Evolutionary conservation across 2,888 invertebrate genomes (phyloP).

Genomic region (Lapara coniferarum): DNA sequence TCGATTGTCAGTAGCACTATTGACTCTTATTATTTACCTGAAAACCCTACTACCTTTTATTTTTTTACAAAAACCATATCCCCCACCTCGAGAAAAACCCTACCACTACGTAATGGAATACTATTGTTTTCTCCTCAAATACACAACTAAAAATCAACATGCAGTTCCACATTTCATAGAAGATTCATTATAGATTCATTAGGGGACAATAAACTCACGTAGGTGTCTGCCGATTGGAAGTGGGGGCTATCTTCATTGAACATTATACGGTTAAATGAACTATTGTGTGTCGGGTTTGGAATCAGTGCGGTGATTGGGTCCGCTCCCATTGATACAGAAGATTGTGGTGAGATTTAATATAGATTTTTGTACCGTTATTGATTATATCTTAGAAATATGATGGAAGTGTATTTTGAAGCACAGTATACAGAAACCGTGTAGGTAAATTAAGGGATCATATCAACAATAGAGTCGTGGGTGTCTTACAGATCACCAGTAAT

Average conservation of each 20-base stretch:
- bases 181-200: slow-evolving; percentile 54
- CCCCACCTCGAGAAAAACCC: no score
- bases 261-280: slow-evolving; percentile 53
- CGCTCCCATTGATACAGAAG: slow-evolving; percentile 32
- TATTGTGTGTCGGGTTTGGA: slow-evolving; percentile 39
- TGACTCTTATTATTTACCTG: no score
- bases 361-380: slow-evolving; percentile 5
- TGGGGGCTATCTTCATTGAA: slow-evolving; percentile 64
- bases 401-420: no score
- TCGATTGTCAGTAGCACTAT: no score
- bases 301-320: slow-evolving; percentile 30
- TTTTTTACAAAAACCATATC: no score
- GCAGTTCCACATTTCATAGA: slow-evolving; percentile 34
- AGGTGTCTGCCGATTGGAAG: slow-evolving; percentile 68
- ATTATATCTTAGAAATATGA: not conserved
- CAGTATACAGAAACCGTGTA: no score
- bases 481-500: no score
- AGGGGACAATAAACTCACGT: slow-evolving; percentile 45
- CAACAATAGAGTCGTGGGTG: no score
- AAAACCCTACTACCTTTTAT: no score
- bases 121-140: not conserved
- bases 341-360: slow-evolving; percentile 18
- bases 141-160: not conserved
- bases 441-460: no score
- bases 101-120: no score